phyloP scores from a whole-genome alignment of 92 coral and sea anemone genomes.

The Porites lobata region DNA sequence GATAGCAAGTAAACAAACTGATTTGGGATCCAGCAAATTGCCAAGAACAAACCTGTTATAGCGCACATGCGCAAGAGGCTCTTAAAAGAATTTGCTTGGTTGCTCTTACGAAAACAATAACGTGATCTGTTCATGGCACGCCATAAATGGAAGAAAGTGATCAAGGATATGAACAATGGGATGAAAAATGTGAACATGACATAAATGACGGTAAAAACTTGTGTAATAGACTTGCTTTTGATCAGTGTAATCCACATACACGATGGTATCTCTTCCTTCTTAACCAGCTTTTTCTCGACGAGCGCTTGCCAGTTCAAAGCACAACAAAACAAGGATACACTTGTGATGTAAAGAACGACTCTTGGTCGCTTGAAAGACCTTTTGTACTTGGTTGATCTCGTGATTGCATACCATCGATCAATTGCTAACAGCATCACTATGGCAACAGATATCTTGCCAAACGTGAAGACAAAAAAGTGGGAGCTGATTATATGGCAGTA shows the following conservation, averaged over 20 bases:
- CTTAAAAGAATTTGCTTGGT: neutral
- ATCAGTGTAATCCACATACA: slow-evolving; percentile 47
- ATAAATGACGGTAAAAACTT: slow-evolving; percentile 39
- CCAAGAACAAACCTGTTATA: slow-evolving; percentile 76
- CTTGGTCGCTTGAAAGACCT: slow-evolving; percentile 59
- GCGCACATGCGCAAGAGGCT: slow-evolving; percentile 92
- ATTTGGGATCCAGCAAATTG: slow-evolving; percentile 91
- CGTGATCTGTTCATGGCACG: slow-evolving; percentile 22
- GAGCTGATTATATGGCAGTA: slow-evolving; percentile 65
- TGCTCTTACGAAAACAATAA: neutral
- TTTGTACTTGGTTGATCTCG: slow-evolving; percentile 77
- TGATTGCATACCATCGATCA: slow-evolving; percentile 81
- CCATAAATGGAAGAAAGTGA: slow-evolving; percentile 42
- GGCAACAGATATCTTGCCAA: slow-evolving; percentile 64
- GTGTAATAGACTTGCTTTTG: slow-evolving; percentile 10
- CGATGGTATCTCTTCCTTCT: slow-evolving; percentile 6
- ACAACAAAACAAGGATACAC: slow-evolving; percentile 50
- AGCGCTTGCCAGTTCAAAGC: slow-evolving; percentile 44
- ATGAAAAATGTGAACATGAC: slow-evolving; percentile 56
- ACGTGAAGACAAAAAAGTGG: slow-evolving; percentile 60
- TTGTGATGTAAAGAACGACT: slow-evolving; percentile 42
- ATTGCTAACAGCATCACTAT: slow-evolving; percentile 67
- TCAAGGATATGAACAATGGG: slow-evolving; percentile 60
- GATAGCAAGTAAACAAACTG: slow-evolving; percentile 85
- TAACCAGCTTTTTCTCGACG: slow-evolving; percentile 28